Conservation (phyloP, 2,113 vertebrate genomes). For the Leptocoma aspasia region DNA sequence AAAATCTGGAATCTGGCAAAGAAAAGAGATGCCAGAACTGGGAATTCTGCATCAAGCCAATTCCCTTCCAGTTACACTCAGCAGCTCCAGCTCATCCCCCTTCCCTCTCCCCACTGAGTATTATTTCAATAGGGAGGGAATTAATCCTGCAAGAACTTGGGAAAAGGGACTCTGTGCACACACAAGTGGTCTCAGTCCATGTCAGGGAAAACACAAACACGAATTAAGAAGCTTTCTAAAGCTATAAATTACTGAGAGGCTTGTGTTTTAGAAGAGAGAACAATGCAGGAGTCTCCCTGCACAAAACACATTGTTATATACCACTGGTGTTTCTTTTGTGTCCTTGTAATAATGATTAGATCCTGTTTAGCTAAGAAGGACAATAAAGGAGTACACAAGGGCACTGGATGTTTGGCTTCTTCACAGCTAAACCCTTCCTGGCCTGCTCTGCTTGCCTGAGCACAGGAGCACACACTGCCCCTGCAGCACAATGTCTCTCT, state of each 20-base stretch:
- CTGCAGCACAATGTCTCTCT: neutral
- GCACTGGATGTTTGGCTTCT: conserved; percentile 20
- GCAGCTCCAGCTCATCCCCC: neutral
- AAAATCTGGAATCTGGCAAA: neutral
- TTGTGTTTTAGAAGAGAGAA: neutral
- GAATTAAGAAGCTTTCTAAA: neutral
- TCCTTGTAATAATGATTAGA: conserved; percentile 7
- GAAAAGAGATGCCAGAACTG: neutral
- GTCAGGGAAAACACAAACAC: neutral
- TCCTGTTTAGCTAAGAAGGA: conserved; percentile 20
- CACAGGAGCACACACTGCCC: neutral
- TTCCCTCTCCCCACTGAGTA: neutral
- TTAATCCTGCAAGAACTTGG: neutral
- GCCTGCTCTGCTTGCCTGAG: neutral
- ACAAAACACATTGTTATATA: neutral
- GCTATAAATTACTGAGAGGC: neutral
- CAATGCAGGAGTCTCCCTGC: neutral
- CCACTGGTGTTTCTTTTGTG: neutral
- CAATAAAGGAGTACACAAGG: neutral
- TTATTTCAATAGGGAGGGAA: neutral
- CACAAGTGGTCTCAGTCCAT: neutral
- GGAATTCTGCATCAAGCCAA: neutral
- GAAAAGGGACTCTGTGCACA: neutral
- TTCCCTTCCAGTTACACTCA: neutral
- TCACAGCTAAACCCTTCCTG: conserved; percentile 16